Evolutionary conservation across 1,140 invertebrate genomes (phyloP), one percentile per base, ranked within the genome.

Genomic region (Drosophila sechellia): DNA sequence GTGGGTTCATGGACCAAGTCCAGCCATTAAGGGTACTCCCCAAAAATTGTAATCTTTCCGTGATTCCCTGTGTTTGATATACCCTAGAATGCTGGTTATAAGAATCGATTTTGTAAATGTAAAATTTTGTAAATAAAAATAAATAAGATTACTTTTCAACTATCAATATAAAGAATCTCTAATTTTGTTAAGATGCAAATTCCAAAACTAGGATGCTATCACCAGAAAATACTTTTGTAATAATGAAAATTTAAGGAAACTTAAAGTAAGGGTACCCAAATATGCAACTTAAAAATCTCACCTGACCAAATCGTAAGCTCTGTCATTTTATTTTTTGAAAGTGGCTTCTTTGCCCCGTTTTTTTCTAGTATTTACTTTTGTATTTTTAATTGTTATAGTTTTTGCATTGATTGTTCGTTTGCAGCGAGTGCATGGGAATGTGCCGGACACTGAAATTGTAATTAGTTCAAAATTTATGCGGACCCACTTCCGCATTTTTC

Each of bases 381-480:
- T 79, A 77, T 87, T 89, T 76, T 76, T 71, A 77, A 89, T 87
- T 87, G 68, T 83, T 87, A 74, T 87, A 69, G 79, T 70, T 73
- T 77, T 89, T 17, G 46, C 68, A 89, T 89, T 65, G 71, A 83
- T 83, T 69, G 77, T 63, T 42, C 27, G 20, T 50, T 35, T 27
- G 34, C 52, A 56, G 58, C 45, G 60, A 55, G 60, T 71, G 39
- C 37, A 49, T 49, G 56, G 22, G 22, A 50, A 46, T 55, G 25
- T 56, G 57, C 58, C 79, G 83, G 79, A 84, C 79, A 89, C 71
- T 89, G 76, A 87, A 89, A 87, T 70, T 83, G 84, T 89, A 87
- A 87, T 87, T 87, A 87, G 83, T 84, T 79, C 43, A 63, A 79
- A 84, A 87, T 87, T 87, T 87, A 87, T 87, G 84, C 79, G 76